Conservation (phyloP, 1,140 invertebrate genomes). For the Venturia canescens region DNA sequence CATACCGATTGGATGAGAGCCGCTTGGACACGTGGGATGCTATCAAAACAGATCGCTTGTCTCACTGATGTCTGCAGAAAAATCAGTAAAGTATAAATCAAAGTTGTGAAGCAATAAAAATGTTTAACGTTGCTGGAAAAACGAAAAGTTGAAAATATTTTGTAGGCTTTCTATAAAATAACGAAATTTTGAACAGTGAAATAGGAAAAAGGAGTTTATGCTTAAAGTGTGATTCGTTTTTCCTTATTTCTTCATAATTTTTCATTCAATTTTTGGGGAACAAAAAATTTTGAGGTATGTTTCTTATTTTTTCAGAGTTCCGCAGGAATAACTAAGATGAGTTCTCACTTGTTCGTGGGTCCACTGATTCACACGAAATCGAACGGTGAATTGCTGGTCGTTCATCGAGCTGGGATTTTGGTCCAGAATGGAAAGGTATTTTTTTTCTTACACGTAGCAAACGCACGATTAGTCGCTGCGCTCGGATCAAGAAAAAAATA, state of each 20-base stretch:
- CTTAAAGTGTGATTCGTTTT: too few relatives aligned
- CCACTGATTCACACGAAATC: conserved; percentile 66
- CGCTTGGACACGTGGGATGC: not conserved
- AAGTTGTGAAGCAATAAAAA: too few relatives aligned
- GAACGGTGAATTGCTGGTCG: conserved; percentile 64
- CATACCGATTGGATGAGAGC: not conserved
- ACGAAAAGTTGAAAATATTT: too few relatives aligned
- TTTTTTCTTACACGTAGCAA: not conserved
- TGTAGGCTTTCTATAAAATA: too few relatives aligned
- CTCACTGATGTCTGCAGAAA: not conserved
- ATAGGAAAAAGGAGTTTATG: too few relatives aligned
- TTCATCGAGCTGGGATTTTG: conserved; percentile 73
- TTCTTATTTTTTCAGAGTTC: not conserved
- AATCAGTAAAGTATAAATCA: not conserved
- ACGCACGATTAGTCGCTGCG: not conserved
- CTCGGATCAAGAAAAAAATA: not conserved
- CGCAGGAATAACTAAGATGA: conserved; percentile 52
- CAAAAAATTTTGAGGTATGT: not conserved
- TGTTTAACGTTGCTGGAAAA: too few relatives aligned
- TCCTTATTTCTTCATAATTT: too few relatives aligned
- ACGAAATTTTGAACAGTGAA: too few relatives aligned
- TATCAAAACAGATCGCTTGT: not conserved
- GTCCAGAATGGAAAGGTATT: conserved; percentile 74
- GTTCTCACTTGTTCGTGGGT: conserved; percentile 64
- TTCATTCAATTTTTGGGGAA: too few relatives aligned